Percentiles rank a stretch among this genome's conserved stretches.
These are phyloP conservation scores for Lasioglossum albipes DNA, from an alignment of 1,140 invertebrate species.

Conservation along the genomic window DNA sequence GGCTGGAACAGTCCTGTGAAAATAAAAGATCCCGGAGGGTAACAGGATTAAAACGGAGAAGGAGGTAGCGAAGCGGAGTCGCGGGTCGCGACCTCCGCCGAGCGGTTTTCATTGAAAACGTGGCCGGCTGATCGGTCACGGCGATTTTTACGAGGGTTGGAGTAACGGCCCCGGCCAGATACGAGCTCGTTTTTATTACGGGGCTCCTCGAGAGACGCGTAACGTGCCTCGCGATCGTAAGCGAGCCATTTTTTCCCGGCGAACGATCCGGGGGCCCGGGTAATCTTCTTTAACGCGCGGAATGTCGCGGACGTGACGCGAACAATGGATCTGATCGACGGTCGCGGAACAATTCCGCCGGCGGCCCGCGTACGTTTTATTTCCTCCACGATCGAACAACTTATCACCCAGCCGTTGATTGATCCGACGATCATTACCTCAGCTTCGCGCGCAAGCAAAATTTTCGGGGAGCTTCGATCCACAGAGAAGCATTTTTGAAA, in stretches of 20 bases:
- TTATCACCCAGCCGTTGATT: not conserved
- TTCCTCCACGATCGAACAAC: not conserved
- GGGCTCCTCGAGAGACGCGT: constrained; percentile 33
- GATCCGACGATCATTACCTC: constrained; percentile 10
- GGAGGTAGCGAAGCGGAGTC: not conserved
- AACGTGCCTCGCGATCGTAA: constrained; percentile 51
- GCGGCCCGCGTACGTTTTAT: not conserved
- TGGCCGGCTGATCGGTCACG: constrained; percentile 30
- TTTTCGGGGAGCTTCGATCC: too few species aligned
- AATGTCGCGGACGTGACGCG: constrained; percentile 28
- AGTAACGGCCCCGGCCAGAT: constrained; percentile 21
- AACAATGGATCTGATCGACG: constrained; percentile 30
- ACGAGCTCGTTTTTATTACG: constrained; percentile 38
- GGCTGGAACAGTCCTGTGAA: not conserved
- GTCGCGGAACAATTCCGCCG: constrained; percentile 4
- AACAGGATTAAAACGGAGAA: not conserved
- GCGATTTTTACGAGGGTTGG: constrained; percentile 36
- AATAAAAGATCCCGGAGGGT: not conserved
- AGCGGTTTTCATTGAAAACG: constrained; percentile 24
- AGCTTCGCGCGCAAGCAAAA: too few species aligned
- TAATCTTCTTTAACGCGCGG: constrained; percentile 31
- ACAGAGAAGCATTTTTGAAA: too few species aligned
- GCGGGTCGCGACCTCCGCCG: not conserved
- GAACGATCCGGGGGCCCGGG: constrained; percentile 9
- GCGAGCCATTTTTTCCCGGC: constrained; percentile 2